Conservation (phyloP, 2,113 vertebrate species). For the Poicephalus gulielmi region DNA sequence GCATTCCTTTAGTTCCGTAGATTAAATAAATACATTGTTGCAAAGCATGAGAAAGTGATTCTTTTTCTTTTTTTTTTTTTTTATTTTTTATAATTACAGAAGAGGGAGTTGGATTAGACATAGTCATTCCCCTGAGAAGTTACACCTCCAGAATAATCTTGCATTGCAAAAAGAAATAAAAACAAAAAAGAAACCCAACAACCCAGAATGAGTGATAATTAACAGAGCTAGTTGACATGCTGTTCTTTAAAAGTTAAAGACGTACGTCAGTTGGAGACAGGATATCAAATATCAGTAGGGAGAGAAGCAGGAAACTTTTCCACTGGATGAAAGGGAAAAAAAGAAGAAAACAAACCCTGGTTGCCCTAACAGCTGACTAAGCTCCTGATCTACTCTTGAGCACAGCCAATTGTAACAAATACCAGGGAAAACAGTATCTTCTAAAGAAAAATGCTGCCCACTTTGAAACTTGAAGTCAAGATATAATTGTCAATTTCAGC, state of each 20-base stretch:
- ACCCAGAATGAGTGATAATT: neutral
- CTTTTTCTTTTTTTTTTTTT: neutral
- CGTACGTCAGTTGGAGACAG: neutral
- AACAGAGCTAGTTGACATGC: neutral
- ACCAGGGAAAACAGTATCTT: neutral
- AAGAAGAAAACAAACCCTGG: conserved; percentile 42
- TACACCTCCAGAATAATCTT: neutral
- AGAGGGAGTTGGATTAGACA: neutral
- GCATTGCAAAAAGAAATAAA: neutral
- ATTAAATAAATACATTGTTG: neutral
- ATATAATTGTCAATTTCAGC: neutral
- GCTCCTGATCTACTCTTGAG: neutral
- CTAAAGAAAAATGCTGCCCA: neutral
- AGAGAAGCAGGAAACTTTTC: conserved; percentile 44
- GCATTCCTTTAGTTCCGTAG: neutral
- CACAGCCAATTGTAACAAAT: neutral
- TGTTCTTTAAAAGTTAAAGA: conserved; percentile 48
- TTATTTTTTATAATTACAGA: neutral
- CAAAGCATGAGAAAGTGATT: neutral
- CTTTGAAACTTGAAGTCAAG: neutral
- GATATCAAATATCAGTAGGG: conserved; percentile 45
- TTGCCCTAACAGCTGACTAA: conserved; percentile 45
- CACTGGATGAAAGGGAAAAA: conserved; percentile 29
- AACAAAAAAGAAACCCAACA: no score
- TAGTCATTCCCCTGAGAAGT: neutral